These are phyloP conservation scores for Belgica antarctica DNA, from an alignment of 2,888 invertebrate species.

Conservation along the genomic window DNA sequence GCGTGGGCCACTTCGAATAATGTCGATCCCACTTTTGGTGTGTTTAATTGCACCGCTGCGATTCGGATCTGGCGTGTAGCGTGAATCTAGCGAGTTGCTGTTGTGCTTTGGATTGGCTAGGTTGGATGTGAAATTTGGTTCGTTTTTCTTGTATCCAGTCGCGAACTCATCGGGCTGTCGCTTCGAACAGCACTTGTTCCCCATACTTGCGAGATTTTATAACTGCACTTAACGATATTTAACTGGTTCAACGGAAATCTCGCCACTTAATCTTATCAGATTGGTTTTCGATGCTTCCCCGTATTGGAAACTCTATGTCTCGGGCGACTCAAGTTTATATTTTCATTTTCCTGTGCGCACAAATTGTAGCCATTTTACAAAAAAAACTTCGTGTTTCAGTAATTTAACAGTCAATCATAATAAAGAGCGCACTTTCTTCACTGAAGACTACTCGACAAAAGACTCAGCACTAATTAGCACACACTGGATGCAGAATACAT, in stretches of 20 bases:
- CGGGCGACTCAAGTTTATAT: background rate
- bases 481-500: too few species aligned
- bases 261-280: background rate
- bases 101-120: slow-evolving; percentile 55
- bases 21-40: slow-evolving; percentile 67
- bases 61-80: slow-evolving; percentile 79
- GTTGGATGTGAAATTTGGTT: slow-evolving; percentile 54
- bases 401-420: background rate
- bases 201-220: slow-evolving; percentile 65
- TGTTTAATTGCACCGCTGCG: slow-evolving; percentile 62
- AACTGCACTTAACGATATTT: background rate
- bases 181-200: slow-evolving; percentile 85
- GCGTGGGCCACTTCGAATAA: slow-evolving; percentile 64
- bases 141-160: slow-evolving; percentile 53
- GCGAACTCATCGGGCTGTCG: slow-evolving; percentile 67
- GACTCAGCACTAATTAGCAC: too few species aligned
- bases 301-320: background rate
- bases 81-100: slow-evolving; percentile 58
- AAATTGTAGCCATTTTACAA: slow-evolving; percentile 21
- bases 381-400: background rate
- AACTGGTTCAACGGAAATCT: slow-evolving; percentile 3
- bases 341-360: slow-evolving; percentile 28
- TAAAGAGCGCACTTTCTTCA: background rate
- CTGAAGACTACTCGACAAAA: background rate
- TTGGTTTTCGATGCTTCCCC: background rate